Conservation (phyloP, 1,140 invertebrate species). For the Pararge aegeria region DNA sequence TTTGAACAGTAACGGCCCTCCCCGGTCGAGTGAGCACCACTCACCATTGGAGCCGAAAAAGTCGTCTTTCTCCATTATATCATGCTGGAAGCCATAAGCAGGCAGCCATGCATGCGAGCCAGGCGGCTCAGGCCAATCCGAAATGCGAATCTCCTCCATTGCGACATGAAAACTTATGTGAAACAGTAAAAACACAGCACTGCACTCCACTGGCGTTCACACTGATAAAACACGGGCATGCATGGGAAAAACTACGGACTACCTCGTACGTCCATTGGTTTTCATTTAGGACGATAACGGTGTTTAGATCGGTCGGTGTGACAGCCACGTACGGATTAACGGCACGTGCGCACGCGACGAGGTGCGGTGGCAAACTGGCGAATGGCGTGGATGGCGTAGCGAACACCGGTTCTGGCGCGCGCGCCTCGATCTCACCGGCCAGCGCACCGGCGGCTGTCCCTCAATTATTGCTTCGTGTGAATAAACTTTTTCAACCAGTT, state of each 20-base stretch:
- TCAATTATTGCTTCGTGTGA: slow-evolving; percentile 33
- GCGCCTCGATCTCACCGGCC: slow-evolving; percentile 53
- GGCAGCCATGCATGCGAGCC: slow-evolving; percentile 84
- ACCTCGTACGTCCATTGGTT: slow-evolving; percentile 73
- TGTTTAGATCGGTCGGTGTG: slow-evolving; percentile 46
- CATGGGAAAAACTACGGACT: slow-evolving; percentile 48
- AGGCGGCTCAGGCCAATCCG: slow-evolving; percentile 83
- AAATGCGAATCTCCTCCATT: slow-evolving; percentile 83
- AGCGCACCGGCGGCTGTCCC: slow-evolving; percentile 12
- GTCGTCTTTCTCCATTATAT: slow-evolving; percentile 81
- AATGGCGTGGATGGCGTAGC: not conserved
- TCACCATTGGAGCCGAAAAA: slow-evolving; percentile 81
- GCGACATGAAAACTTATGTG: slow-evolving; percentile 39
- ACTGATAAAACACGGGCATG: slow-evolving; percentile 67
- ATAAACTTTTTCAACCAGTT: slow-evolving; percentile 48
- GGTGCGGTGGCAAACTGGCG: slow-evolving; percentile 56
- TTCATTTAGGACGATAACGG: slow-evolving; percentile 75
- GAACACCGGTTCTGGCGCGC: slow-evolving; percentile 45
- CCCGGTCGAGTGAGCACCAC: slow-evolving; percentile 38
- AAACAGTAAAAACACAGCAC: slow-evolving; percentile 52
- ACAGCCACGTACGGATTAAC: slow-evolving; percentile 6
- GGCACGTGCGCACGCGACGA: slow-evolving; percentile 51
- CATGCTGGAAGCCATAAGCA: slow-evolving; percentile 83
- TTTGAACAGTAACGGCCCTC: slow-evolving; percentile 31
- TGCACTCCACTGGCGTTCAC: slow-evolving; percentile 66